phyloP scores from a whole-genome alignment of 2,797 vertebrate genomes.

The Remorina albescens region DNA sequence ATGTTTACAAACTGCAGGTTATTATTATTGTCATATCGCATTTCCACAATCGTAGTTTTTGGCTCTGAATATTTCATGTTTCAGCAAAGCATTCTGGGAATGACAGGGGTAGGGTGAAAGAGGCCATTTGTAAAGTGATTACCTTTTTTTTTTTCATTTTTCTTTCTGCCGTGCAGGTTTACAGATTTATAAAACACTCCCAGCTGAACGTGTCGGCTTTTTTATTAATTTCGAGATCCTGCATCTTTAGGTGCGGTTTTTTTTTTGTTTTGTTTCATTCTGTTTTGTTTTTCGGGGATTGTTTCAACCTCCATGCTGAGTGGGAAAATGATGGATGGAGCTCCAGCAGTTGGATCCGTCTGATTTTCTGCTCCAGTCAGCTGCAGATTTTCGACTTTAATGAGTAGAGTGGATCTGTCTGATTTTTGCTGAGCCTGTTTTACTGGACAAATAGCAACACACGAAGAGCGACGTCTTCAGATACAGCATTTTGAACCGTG shows the following conservation, averaged over 20 bases:
- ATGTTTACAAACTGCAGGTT: slow-evolving; percentile 79
- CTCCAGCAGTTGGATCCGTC: slow-evolving; percentile 11
- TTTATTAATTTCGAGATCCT: slow-evolving; percentile 62
- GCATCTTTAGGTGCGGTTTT: slow-evolving; percentile 61
- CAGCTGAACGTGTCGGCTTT: slow-evolving; percentile 34
- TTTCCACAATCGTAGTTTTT: slow-evolving; percentile 49
- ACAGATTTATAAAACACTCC: slow-evolving; percentile 50
- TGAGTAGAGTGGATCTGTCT: slow-evolving; percentile 31
- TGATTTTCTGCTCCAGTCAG: slow-evolving; percentile 19
- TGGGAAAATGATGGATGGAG: slow-evolving; percentile 62
- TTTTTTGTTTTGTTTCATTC: slow-evolving; percentile 16
- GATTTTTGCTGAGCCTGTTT: slow-evolving; percentile 12
- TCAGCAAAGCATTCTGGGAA: slow-evolving; percentile 53
- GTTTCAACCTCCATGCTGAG: slow-evolving; percentile 54
- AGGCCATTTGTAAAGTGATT: slow-evolving; percentile 33
- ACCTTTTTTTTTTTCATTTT: slow-evolving; percentile 16
- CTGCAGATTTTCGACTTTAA: slow-evolving; percentile 40
- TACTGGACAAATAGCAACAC: background rate
- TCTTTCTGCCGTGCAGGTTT: slow-evolving; percentile 16
- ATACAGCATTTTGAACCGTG: background rate
- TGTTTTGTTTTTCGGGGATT: slow-evolving; percentile 45
- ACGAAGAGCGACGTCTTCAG: no score
- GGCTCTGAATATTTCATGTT: slow-evolving; percentile 73
- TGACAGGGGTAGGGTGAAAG: slow-evolving; percentile 10
- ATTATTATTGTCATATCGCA: slow-evolving; percentile 72